Percentiles rank a stretch among this genome's conserved stretches.
phyloP scores from a whole-genome alignment of 2,888 invertebrate genomes.

The Cotesia congregata region DNA sequence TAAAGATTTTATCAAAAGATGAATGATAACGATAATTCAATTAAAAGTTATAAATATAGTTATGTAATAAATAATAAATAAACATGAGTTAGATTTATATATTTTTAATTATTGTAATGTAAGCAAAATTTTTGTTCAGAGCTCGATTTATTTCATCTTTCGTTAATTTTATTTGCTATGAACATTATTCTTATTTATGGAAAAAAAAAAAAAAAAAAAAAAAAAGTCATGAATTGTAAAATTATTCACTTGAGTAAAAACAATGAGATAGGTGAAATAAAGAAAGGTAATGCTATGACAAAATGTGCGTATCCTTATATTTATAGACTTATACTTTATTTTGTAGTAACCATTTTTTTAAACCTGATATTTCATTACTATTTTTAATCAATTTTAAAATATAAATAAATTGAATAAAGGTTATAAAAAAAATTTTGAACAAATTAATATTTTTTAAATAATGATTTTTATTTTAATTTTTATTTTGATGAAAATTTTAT shows the following conservation, averaged over 20 bases:
- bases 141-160: neutral
- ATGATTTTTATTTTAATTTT: neutral
- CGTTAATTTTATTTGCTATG: slow-evolving; percentile 46
- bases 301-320: neutral
- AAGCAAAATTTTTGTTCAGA: neutral
- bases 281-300: neutral
- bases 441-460: neutral
- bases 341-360: neutral
- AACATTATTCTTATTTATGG: slow-evolving; percentile 51
- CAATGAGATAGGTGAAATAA: slow-evolving; percentile 31
- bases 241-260: neutral
- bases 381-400: neutral
- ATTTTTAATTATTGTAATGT: neutral
- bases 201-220: slow-evolving; percentile 58
- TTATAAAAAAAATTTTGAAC: neutral
- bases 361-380: neutral
- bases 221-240: slow-evolving; percentile 25
- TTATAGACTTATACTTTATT: neutral
- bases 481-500: slow-evolving; percentile 37
- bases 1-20: neutral
- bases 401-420: neutral
- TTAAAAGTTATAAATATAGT: neutral
- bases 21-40: neutral
- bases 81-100: neutral
- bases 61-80: neutral